These are phyloP conservation scores for Melozone crissalis DNA, from an alignment of 2,113 vertebrate species.

Conservation along the genomic window DNA sequence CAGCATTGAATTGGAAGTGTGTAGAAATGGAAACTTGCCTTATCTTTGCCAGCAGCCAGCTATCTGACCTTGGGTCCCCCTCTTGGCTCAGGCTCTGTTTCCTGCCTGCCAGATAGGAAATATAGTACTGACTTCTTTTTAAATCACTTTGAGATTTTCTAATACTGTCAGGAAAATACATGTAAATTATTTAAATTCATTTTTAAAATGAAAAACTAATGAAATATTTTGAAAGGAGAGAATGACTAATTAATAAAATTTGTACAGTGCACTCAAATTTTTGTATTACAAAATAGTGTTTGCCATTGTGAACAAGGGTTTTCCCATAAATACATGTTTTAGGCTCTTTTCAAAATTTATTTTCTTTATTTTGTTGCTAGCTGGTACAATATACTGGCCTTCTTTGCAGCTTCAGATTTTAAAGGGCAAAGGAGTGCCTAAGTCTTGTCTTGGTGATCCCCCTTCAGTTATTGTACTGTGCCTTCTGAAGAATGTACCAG, in stretches of 20 bases:
- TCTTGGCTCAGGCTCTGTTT: neutral
- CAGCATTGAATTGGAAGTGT: neutral
- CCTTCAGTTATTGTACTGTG: neutral
- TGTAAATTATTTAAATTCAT: neutral
- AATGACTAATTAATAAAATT: neutral
- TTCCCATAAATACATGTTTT: neutral
- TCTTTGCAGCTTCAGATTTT: neutral
- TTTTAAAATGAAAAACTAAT: neutral
- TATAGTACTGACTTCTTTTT: neutral
- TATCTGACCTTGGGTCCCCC: neutral
- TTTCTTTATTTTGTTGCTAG: neutral
- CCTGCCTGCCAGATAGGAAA: conserved; percentile 19
- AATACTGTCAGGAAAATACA: neutral
- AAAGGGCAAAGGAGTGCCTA: neutral
- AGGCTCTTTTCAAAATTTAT: neutral
- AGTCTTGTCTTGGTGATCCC: neutral
- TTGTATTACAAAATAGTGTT: neutral
- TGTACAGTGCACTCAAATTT: neutral
- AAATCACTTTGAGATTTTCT: conserved; percentile 18
- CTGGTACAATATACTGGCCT: neutral
- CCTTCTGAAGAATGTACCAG: neutral
- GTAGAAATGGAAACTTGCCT: neutral
- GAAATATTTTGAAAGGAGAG: neutral
- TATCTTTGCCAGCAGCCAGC: conserved; percentile 36
- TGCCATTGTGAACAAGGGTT: neutral